A percentile compares a stretch with the other conserved stretches of the same genome.
These are phyloP conservation scores for Tachycineta bicolor DNA, from an alignment of 2,113 vertebrate genomes.

Conservation along the genomic window DNA sequence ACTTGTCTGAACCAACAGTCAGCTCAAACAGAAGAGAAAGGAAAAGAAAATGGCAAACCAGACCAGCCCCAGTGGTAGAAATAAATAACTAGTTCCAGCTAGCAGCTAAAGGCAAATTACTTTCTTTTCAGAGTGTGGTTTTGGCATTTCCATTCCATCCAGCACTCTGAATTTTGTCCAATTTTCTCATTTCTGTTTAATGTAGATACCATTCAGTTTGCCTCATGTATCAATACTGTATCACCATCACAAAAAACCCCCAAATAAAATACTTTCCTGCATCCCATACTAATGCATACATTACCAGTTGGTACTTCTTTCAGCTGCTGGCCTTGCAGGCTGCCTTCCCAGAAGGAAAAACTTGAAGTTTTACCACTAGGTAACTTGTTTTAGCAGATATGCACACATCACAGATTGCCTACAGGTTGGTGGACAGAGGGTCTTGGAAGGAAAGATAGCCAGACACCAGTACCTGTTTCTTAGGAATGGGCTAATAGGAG, in stretches of 20 bases:
- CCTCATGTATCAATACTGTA: neutral
- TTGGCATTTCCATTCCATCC: neutral
- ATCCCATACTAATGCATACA: neutral
- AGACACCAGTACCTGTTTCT: slow-evolving; percentile 23
- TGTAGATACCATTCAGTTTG: neutral
- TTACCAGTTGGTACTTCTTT: slow-evolving; percentile 45
- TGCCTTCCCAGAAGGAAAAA: slow-evolving; percentile 61
- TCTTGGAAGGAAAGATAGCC: slow-evolving; percentile 30
- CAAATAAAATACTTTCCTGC: neutral
- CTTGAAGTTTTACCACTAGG: slow-evolving; percentile 38
- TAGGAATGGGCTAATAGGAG: neutral
- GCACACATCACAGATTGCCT: slow-evolving; percentile 1
- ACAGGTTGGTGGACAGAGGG: neutral
- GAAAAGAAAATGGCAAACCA: neutral
- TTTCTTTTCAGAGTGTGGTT: rapidly evolving
- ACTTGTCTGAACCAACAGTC: neutral
- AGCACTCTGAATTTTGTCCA: neutral
- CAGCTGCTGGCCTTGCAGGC: slow-evolving; percentile 36
- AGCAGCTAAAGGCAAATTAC: neutral
- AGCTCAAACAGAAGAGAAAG: neutral
- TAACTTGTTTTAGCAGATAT: slow-evolving; percentile 43
- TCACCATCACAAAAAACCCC: neutral
- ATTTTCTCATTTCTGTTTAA: neutral
- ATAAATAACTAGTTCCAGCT: neutral
- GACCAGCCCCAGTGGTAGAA: neutral